Base-by-base conservation (phyloP, 2,888 invertebrate species). In the Agelastica alni region DNA sequence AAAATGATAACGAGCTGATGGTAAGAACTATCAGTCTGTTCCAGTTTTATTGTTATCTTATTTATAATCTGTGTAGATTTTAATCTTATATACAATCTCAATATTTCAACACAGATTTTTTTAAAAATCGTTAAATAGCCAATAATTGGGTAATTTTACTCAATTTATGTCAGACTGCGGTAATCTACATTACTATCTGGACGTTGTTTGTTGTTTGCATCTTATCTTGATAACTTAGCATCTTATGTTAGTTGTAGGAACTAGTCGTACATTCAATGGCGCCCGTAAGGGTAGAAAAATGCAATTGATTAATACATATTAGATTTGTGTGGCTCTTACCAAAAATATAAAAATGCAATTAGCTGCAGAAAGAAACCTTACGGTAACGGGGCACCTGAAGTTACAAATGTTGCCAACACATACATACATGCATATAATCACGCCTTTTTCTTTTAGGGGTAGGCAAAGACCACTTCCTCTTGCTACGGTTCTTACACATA, bases 121-220 rank as follows among this genome's bases (percentile, higher is more conserved):
- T 16, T 9, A 34, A 16, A 31, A 16, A 34, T 34, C 14, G 14
- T 34, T 34, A 34, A 34, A 34, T 16, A 34, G 34, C 34, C 34
- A 34, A 34, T 34, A 34, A 34, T 34, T 34, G 34, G 34, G 34
- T 34, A 34, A 34, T 34, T 34, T 34, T 34, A 34, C 34, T 34
- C 16, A 34, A 34, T 34, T 34, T 34, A 34, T 34, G 16, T 34
- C 34, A 34, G 5, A n/a, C 34, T 7, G 34, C 14, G 7, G n/a
- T 34, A 34, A 34, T 34, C 34, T 34, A 34, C 34, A 34, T 34
- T 34, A 34, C 34, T n/a, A 34, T 34, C 34, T 34, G 1, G 14
- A 34, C 34, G 14, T 16, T 34, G 34, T 34, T 34, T 34, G 34
- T 5, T 34, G 34, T 34, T 16, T 1, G 16, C 34, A 3, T 34